Evolutionary conservation across 2,113 vertebrate species (phyloP).

Genomic region (Scytalopus superciliaris): DNA sequence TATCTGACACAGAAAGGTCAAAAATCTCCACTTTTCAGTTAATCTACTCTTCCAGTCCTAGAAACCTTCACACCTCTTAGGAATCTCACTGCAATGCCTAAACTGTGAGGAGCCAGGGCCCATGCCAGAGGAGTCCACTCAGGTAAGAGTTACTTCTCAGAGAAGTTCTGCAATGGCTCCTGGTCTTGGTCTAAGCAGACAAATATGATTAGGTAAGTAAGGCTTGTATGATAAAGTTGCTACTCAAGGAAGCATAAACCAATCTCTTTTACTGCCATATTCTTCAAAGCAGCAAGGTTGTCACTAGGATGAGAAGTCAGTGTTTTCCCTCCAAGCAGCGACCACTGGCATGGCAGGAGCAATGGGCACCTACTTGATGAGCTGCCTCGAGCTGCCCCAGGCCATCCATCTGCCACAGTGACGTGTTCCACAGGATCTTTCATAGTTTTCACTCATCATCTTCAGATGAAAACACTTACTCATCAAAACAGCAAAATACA

Average conservation of each 20-base stretch:
- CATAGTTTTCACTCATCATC: background rate
- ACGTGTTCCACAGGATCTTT: background rate
- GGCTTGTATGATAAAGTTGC: background rate
- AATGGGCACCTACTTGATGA: background rate
- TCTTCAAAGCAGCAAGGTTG: background rate
- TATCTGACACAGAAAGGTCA: background rate
- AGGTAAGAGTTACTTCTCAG: background rate
- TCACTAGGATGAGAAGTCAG: background rate
- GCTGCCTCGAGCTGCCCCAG: accelerated
- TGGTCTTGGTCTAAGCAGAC: background rate
- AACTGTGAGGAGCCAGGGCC: background rate
- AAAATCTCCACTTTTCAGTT: background rate
- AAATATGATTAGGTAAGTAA: background rate
- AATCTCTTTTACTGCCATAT: background rate
- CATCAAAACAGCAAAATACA: conserved; percentile 11
- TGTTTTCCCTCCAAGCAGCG: background rate
- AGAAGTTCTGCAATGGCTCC: background rate
- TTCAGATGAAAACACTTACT: conserved; percentile 11
- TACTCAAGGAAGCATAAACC: background rate
- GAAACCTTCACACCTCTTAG: background rate
- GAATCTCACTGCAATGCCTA: background rate
- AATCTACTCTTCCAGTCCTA: background rate
- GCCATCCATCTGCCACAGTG: background rate
- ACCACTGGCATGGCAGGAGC: background rate
- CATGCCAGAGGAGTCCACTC: background rate